A percentile compares a stretch with the other conserved stretches of the same genome.
These are phyloP conservation scores for Aricia artaxerxes DNA, from an alignment of 2,888 invertebrate genomes.

Conservation along the genomic window DNA sequence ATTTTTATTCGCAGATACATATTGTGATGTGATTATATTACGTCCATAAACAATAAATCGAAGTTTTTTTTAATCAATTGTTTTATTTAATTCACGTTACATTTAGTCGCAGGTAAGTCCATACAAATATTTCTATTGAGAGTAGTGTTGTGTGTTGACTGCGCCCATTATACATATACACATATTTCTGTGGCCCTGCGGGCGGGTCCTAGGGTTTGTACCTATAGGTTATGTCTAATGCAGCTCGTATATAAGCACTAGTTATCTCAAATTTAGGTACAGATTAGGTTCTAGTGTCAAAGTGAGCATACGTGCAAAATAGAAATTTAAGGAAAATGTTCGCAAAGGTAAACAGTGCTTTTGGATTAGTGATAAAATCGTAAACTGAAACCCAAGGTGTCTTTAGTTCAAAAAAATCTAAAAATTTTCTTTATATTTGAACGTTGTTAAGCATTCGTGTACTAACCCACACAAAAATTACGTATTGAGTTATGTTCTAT, in stretches of 20 bases:
- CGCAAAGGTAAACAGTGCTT: conserved; percentile 61
- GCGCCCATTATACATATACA: conserved; percentile 62
- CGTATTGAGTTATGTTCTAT: too few relatives aligned
- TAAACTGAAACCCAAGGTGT: neutral
- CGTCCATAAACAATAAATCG: neutral
- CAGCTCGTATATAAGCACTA: conserved; percentile 70
- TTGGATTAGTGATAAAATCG: neutral
- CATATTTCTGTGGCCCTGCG: conserved; percentile 59
- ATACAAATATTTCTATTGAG: conserved; percentile 52
- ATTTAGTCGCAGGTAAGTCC: conserved; percentile 45
- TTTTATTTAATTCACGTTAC: neutral
- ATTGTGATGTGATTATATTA: too few relatives aligned
- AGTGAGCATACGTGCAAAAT: conserved; percentile 61
- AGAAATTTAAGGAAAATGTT: conserved; percentile 67
- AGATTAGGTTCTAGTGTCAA: conserved; percentile 67
- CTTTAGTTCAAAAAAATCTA: too few relatives aligned
- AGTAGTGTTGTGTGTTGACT: conserved; percentile 61
- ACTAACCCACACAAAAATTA: too few relatives aligned
- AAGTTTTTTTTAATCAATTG: neutral
- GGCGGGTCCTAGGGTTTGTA: conserved; percentile 57
- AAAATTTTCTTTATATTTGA: too few relatives aligned
- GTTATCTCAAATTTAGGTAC: conserved; percentile 72
- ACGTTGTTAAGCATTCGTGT: too few relatives aligned
- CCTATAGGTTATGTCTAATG: conserved; percentile 57
- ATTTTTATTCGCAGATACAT: too few relatives aligned